A percentile compares a stretch with the other conserved stretches of the same genome.
Conservation (phyloP, 2,888 invertebrate species). For the Epistrophe eligans region DNA sequence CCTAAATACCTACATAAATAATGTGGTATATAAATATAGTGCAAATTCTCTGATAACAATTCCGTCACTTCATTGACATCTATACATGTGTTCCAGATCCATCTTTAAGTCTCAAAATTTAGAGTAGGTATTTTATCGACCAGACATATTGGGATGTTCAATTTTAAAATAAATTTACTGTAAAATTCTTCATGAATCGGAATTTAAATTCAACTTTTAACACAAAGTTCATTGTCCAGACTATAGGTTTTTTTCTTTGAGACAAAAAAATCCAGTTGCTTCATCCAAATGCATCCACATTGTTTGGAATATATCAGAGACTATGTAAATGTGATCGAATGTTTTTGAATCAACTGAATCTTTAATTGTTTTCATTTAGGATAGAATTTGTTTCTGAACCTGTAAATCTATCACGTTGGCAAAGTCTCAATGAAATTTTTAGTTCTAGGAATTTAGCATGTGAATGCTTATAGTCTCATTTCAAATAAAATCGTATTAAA, state of each 20-base stretch:
- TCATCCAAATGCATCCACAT: not conserved
- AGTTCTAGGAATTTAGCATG: conserved; percentile 2
- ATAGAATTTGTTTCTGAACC: conserved; percentile 8
- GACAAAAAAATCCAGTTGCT: too few species aligned
- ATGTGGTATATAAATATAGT: too few species aligned
- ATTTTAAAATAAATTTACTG: conserved; percentile 7
- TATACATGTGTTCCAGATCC: not conserved
- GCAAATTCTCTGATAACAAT: not conserved
- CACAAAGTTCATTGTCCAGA: conserved; percentile 25
- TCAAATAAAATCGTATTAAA: not conserved
- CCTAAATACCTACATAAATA: not conserved
- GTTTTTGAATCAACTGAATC: not conserved
- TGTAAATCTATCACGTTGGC: conserved; percentile 15
- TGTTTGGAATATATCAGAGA: not conserved
- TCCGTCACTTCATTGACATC: not conserved
- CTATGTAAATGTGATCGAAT: not conserved
- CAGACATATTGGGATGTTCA: conserved; percentile 15
- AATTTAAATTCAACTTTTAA: not conserved
- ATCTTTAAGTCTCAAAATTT: not conserved
- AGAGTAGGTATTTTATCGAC: not conserved
- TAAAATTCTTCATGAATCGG: not conserved
- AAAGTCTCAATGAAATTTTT: not conserved
- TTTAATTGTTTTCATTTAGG: not conserved
- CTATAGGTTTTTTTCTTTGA: too few species aligned
- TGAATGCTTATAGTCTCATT: not conserved